phyloP scores from a whole-genome alignment of 2,113 vertebrate genomes.

The Vidua macroura region DNA sequence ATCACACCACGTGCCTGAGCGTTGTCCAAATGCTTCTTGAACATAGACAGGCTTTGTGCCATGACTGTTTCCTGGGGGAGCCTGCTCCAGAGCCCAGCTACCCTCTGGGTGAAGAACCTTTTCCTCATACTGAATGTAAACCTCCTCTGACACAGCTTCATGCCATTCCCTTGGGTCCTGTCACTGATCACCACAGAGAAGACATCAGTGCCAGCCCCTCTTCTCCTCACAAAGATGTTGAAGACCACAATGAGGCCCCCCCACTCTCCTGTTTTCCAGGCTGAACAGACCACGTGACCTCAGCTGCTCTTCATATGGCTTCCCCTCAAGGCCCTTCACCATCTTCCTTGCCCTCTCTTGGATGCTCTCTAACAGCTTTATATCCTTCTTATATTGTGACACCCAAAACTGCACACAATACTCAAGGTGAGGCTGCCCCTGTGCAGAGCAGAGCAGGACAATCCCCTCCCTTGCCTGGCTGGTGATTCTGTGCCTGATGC shows the following conservation, averaged over 20 bases:
- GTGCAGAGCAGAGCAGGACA: background rate
- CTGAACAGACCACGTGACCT: background rate
- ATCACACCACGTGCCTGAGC: background rate
- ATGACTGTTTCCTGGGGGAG: background rate
- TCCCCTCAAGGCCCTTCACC: background rate
- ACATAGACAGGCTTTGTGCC: background rate
- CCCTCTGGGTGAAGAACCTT: background rate
- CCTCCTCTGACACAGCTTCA: background rate
- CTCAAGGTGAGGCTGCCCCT: background rate
- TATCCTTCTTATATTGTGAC: background rate
- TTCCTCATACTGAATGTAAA: background rate
- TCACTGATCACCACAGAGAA: background rate
- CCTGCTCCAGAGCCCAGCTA: background rate
- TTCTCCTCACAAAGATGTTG: background rate
- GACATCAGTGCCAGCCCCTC: background rate
- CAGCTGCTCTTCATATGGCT: background rate
- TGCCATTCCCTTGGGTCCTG: background rate
- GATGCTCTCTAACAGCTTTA: background rate
- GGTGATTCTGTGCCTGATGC: background rate
- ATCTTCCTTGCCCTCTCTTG: background rate
- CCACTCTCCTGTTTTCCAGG: background rate
- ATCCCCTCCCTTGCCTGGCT: background rate
- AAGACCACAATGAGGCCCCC: background rate
- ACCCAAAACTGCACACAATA: background rate
- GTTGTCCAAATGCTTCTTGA: background rate